These are phyloP conservation scores for Zaprionus vittiger DNA, from an alignment of 1,140 invertebrate genomes.

Conservation along the genomic window DNA sequence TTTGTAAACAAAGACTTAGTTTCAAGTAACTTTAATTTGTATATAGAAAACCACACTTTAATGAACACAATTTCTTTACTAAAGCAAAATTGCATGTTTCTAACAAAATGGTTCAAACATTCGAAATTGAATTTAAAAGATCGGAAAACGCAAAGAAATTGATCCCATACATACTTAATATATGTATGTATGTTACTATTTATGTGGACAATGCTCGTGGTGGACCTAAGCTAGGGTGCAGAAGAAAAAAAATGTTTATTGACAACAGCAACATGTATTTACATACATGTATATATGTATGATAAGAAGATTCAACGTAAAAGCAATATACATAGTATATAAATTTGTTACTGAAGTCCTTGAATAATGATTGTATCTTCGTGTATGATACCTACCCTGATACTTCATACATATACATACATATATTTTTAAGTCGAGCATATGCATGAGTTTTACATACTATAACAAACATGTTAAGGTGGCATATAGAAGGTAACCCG, in stretches of 20 bases:
- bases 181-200: conserved; percentile 34
- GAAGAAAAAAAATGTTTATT: conserved; percentile 14
- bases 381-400: conserved; percentile 14
- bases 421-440: conserved; percentile 16
- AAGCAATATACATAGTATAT: conserved; percentile 43
- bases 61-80: conserved; percentile 12
- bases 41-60: conserved; percentile 34
- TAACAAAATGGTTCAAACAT: conserved; percentile 20
- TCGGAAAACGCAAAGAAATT: conserved; percentile 43
- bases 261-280: conserved; percentile 3
- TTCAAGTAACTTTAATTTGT: conserved; percentile 39
- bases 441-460: conserved; percentile 26
- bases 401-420: conserved; percentile 19
- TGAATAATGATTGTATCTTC: conserved; percentile 20
- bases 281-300: conserved; percentile 33
- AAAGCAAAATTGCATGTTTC: conserved; percentile 35
- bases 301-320: conserved; percentile 15
- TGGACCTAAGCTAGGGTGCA: conserved; percentile 39
- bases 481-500: background rate
- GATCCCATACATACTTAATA: conserved; percentile 34
- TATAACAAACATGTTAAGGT: background rate
- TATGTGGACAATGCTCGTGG: conserved; percentile 68
- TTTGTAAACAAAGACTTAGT: conserved; percentile 6
- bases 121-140: conserved; percentile 24
- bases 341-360: conserved; percentile 34